Evolutionary conservation across 2,113 vertebrate genomes (phyloP).

Genomic region (Siniperca chuatsi): DNA sequence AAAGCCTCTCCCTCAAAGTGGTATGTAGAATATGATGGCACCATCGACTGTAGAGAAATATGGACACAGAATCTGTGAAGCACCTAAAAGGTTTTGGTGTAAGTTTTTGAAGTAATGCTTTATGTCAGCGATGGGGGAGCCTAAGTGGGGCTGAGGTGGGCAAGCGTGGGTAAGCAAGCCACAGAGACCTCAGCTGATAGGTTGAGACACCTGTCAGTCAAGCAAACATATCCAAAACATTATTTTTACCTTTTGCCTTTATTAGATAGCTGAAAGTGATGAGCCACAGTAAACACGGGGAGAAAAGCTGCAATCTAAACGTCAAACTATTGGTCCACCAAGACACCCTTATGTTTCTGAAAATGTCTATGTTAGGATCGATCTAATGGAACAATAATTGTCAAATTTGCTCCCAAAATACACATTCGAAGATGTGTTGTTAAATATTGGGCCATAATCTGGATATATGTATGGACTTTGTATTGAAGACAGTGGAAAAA

Average conservation of each 20-base stretch:
- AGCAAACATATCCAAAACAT: not conserved
- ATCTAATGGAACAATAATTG: too few species aligned
- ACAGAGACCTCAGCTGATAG: not conserved
- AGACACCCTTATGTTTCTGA: not conserved
- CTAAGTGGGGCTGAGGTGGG: not conserved
- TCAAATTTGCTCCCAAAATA: too few species aligned
- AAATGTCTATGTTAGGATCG: not conserved
- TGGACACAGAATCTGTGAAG: not conserved
- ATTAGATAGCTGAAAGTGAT: not conserved
- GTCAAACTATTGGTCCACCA: not conserved
- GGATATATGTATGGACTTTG: too few species aligned
- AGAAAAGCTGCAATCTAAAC: not conserved
- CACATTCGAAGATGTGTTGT: not conserved
- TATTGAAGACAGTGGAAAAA: too few species aligned
- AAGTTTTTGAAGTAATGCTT: not conserved
- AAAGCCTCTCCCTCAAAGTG: constrained; percentile 13
- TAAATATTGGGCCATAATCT: not conserved
- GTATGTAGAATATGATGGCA: not conserved
- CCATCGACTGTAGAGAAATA: not conserved
- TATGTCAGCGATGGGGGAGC: not conserved
- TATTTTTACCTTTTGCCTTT: not conserved
- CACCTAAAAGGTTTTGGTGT: not conserved
- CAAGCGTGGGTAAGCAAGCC: not conserved
- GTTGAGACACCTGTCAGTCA: not conserved
- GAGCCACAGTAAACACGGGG: not conserved